Evolutionary conservation across 2,113 vertebrate species (phyloP), one percentile per base, ranked within the genome.

Genomic region (Nycticebus coucang): DNA sequence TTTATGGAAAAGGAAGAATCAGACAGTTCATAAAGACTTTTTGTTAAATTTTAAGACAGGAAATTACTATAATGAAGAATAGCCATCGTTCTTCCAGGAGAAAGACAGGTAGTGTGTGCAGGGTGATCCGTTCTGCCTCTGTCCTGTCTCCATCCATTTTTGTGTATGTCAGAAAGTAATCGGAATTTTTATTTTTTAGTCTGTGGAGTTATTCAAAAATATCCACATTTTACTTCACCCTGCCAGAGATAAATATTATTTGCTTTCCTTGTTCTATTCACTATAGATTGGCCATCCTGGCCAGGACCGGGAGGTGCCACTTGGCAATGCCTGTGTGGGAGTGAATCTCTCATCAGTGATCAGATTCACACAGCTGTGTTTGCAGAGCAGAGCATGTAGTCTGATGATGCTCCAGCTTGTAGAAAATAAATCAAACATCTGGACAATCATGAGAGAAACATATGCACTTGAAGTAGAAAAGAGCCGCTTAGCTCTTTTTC

Each of bases 381-480:
- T 93, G 41, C 33, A 78, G n/a, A 89, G 62, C 4, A 30, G 57
- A 30, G 13, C 13, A 7, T 55, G 45, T 5, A 87, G 22, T 74
- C 79, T 96, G 95, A 91, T 93, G 83, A 86, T 15, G 78, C 69
- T 68, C 6, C 71, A 41, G 41, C 68, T 78, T 59, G 30, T 21
- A 85, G 55, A 68, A 93, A 95, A 81, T 94, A 89, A 88, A 81
- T 87, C 68, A 85, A 92, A 89, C 92, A 91, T 95, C 94, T 95
- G 92, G 90, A 91, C 94, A 91, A 94, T 91, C 37, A 93, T 50
- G 69, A 57, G 13, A 62, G 57, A 87, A 85, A 90, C 37, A 82
- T 50, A 66, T 80, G 86, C 30, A 84, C 26, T 95, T 94, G 68
- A 87, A 93, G 77, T 60, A 64, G 62, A 96, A 85, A 92, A 86